Percentiles rank a stretch among this genome's conserved stretches.
Evolutionary conservation across 1,140 invertebrate genomes (phyloP).

Genomic region (Reticulitermes speratus): DNA sequence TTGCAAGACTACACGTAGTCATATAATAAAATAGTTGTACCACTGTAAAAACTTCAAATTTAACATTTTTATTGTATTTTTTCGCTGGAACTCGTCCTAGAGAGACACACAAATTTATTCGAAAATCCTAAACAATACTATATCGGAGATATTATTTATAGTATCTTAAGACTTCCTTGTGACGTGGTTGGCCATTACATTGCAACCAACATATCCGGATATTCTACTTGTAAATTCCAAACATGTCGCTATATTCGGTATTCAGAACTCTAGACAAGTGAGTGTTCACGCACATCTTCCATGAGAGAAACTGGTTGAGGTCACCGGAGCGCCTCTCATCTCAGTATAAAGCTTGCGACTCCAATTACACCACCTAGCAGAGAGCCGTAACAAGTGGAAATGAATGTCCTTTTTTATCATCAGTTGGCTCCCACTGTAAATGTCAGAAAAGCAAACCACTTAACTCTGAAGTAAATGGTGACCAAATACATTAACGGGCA

Average conservation of each 20-base stretch:
- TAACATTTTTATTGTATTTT: too few relatives aligned
- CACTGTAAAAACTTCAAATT: too few relatives aligned
- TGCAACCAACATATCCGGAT: too few relatives aligned
- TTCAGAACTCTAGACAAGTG: neutral
- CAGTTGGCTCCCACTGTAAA: neutral
- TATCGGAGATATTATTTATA: too few relatives aligned
- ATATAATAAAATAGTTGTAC: too few relatives aligned
- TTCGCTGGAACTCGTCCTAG: too few relatives aligned
- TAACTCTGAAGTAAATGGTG: neutral
- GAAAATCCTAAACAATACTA: too few relatives aligned
- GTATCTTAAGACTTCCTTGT: too few relatives aligned
- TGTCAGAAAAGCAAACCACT: neutral
- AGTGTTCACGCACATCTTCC: neutral
- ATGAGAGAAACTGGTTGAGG: neutral
- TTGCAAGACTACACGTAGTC: too few relatives aligned
- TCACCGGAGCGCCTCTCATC: neutral
- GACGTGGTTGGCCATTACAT: too few relatives aligned
- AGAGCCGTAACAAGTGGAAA: neutral
- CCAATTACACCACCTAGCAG: neutral
- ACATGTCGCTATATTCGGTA: neutral
- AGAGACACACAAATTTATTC: too few relatives aligned
- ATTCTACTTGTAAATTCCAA: too few relatives aligned
- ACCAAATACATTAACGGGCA: neutral
- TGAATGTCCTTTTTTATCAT: neutral
- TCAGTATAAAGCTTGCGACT: neutral